A percentile compares a stretch with the other conserved stretches of the same genome.
These are phyloP conservation scores for Urocolius indicus DNA, from an alignment of 2,113 vertebrate genomes.

Conservation along the genomic window DNA sequence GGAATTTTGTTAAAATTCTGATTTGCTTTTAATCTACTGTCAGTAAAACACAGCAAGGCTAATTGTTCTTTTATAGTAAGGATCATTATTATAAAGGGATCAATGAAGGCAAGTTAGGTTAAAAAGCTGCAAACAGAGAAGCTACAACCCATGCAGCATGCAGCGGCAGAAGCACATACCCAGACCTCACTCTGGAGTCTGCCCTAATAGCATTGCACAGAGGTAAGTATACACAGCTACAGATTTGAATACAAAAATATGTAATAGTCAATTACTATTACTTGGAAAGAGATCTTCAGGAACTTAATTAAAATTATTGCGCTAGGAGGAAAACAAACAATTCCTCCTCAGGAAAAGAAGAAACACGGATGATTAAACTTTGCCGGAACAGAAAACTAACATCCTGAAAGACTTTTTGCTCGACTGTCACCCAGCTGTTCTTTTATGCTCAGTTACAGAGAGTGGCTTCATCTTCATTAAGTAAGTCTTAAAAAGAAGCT, in stretches of 20 bases:
- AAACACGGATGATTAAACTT: not conserved
- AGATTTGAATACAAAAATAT: not conserved
- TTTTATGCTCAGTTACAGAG: not conserved
- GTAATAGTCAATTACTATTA: not conserved
- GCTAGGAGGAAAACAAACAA: not conserved
- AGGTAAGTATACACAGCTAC: not conserved
- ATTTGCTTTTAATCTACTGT: not conserved
- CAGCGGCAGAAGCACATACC: not conserved
- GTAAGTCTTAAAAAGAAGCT: not conserved
- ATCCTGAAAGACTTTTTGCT: not conserved
- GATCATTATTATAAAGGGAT: not conserved
- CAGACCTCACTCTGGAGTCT: not conserved
- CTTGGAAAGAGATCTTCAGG: not conserved
- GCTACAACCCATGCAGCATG: not conserved
- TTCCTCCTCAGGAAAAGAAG: not conserved
- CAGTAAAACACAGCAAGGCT: constrained; percentile 8
- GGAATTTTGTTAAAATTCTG: not conserved
- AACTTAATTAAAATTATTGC: not conserved
- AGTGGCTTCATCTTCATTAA: not conserved
- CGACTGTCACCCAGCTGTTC: not conserved
- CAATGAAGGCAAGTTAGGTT: not conserved
- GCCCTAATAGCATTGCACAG: not conserved
- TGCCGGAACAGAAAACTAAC: not conserved
- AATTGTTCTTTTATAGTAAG: not conserved
- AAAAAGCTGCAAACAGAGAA: not conserved